Conservation (phyloP, 2,113 vertebrate species). For the Limanda limanda region DNA sequence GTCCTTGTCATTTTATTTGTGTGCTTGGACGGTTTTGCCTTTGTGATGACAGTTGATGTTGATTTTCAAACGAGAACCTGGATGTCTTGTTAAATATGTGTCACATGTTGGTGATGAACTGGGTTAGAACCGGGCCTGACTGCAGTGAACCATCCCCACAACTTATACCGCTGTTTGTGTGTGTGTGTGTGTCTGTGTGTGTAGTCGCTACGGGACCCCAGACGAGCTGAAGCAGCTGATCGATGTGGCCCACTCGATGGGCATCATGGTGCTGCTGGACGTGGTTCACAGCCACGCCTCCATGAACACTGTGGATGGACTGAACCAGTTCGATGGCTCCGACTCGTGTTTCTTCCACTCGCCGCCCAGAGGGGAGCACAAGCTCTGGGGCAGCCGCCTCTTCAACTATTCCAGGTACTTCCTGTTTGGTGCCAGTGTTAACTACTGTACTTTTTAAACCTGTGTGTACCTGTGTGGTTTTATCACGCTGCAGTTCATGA, state of each 20-base stretch:
- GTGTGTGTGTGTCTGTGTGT: constrained; percentile 9
- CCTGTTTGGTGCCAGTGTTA: neutral
- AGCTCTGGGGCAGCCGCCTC: constrained; percentile 93
- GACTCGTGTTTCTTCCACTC: constrained; percentile 95
- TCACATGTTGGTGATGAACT: neutral
- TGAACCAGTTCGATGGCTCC: constrained; percentile 94
- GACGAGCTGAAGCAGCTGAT: constrained; percentile 95
- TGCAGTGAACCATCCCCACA: neutral
- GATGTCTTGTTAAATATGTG: too few relatives aligned
- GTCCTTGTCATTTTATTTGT: too few relatives aligned
- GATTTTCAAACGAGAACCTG: too few relatives aligned
- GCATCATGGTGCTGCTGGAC: constrained; percentile 92
- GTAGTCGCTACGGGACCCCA: constrained; percentile 92
- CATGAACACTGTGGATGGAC: constrained; percentile 94
- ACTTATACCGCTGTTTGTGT: neutral
- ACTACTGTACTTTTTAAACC: neutral
- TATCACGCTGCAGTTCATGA: neutral
- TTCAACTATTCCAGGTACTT: constrained; percentile 95
- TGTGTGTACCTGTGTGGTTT: neutral
- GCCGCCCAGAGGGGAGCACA: constrained; percentile 88
- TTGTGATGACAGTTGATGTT: too few relatives aligned
- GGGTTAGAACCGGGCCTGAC: neutral
- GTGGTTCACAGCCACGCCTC: constrained; percentile 98
- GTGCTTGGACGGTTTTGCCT: too few relatives aligned
- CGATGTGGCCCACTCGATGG: constrained; percentile 94